Evolutionary conservation across 2,797 vertebrate species (phyloP).

Genomic region (Phaenicophaeus curvirostris): DNA sequence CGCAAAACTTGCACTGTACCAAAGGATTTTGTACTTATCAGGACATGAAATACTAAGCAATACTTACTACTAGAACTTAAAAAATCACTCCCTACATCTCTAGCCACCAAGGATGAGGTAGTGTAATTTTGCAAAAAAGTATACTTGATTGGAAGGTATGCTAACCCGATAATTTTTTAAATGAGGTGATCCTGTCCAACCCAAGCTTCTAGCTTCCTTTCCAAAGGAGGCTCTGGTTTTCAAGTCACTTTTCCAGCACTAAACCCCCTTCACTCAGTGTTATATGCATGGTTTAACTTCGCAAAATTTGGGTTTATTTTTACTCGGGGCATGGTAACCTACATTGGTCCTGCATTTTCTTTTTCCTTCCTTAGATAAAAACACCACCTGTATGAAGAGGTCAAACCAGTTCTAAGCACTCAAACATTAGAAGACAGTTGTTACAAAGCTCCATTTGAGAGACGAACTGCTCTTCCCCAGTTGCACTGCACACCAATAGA

Average conservation of each 20-base stretch:
- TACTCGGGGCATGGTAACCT: neutral
- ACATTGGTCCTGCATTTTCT: neutral
- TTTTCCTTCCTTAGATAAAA: neutral
- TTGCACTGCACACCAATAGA: neutral
- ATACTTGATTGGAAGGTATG: neutral
- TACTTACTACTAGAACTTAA: neutral
- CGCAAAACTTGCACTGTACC: neutral
- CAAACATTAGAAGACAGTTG: neutral
- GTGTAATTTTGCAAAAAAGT: neutral
- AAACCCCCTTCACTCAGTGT: neutral
- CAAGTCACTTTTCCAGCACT: neutral
- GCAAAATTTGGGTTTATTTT: neutral
- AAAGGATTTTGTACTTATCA: neutral
- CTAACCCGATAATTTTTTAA: neutral
- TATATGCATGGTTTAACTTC: neutral
- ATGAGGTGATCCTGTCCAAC: neutral
- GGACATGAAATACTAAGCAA: neutral
- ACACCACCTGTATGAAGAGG: neutral
- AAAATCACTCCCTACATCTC: neutral
- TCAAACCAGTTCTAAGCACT: neutral
- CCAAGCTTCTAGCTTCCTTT: neutral
- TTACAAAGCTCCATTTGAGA: neutral
- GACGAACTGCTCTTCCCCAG: neutral
- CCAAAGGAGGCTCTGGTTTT: neutral
- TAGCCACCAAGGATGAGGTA: neutral